Base-by-base conservation (phyloP, 2,888 invertebrate species). In the Apamea sordens region DNA sequence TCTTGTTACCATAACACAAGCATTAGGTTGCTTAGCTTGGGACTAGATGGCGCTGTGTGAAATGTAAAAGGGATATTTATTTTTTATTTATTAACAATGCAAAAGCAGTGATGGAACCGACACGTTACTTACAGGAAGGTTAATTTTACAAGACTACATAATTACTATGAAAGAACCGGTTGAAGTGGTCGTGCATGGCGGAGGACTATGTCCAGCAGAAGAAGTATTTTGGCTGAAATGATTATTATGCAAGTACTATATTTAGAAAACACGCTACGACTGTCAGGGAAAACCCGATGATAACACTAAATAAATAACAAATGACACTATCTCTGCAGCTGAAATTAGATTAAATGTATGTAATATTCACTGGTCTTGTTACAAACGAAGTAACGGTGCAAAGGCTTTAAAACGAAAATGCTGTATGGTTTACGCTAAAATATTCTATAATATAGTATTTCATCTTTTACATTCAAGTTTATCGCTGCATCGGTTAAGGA, bases 291-390 rank as follows among this genome's bases (percentile, higher is more conserved):
- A 71, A 53, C n/a, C n/a, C 36, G 15, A 32, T 56, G 67, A 71
- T 67, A 84, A 61, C 53, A 53, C 59, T 67, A 59, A 61, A 61
- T 67, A 81, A 65, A 84, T 67, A 84, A 36, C 13, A 3, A 53
- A 67, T 21, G 36, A 53, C 44, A 68, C 53, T 77, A 77, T 82
- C 47, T 47, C 32, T 47, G 47, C 32, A 65, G 32, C 28, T 77
- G 47, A 41, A n/a, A 61, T 69, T 53, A 50, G 3, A 69, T 77
- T 69, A 47, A 47, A 36, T 68, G 7, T 68, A 61, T 28, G 28
- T 47, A 28, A 77, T 32, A 18, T 50, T 64, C 59, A 65, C 50
- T 32, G 8, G 15, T 36, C 13, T 53, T 61, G 47, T 32, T 50
- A 59, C 36, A 5, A n/a, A 44, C 53, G 21, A 70, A 28, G 53